phyloP scores from a whole-genome alignment of 2,888 invertebrate species.

The Tinea semifulvella region DNA sequence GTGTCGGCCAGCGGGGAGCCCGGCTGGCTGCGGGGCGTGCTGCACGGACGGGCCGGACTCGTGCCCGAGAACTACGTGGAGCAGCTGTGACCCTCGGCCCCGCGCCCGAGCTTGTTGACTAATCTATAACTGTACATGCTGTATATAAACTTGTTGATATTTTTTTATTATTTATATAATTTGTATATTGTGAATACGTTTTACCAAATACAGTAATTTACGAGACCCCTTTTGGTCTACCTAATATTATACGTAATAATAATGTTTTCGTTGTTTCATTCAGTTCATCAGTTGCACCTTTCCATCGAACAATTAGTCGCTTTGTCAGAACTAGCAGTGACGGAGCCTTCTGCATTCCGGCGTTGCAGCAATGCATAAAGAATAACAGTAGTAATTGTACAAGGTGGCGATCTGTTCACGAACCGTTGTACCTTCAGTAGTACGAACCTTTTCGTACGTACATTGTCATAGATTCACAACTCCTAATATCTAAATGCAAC shows the following conservation, averaged over 20 bases:
- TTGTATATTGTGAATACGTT: constrained; percentile 3
- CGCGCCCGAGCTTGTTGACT: background rate
- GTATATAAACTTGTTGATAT: background rate
- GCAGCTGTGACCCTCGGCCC: constrained; percentile 55
- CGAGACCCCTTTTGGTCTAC: background rate
- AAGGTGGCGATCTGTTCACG: too few relatives aligned
- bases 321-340: too few relatives aligned
- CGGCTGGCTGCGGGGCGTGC: constrained; percentile 96
- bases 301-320: too few relatives aligned
- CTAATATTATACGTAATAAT: background rate
- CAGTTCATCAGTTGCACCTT: too few relatives aligned
- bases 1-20: constrained; percentile 94
- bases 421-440: too few relatives aligned
- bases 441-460: too few relatives aligned
- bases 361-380: too few relatives aligned
- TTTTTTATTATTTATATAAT: too few relatives aligned
- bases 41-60: constrained; percentile 91
- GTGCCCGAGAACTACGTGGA: constrained; percentile 98
- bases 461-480: too few relatives aligned
- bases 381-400: too few relatives aligned
- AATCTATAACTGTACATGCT: background rate
- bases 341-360: too few relatives aligned
- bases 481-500: too few relatives aligned
- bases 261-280: background rate
- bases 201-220: constrained; percentile 5